phyloP scores from a whole-genome alignment of 2,113 vertebrate genomes.

The Cyanoliseus patagonus region DNA sequence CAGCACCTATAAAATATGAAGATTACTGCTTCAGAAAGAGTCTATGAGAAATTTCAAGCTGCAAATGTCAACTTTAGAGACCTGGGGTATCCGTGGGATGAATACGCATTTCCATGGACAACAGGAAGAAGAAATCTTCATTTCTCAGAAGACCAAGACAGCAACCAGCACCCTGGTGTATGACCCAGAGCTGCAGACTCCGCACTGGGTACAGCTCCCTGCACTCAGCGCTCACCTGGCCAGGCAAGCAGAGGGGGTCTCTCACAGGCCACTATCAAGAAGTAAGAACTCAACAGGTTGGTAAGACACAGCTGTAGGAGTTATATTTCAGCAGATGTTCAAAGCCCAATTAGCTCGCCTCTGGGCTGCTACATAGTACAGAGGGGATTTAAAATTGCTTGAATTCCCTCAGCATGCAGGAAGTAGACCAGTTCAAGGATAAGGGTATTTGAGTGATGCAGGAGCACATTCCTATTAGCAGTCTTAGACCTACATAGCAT shows the following conservation, averaged over 20 bases:
- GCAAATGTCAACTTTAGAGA: not conserved
- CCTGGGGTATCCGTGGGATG: not conserved
- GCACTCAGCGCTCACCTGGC: fast-evolving
- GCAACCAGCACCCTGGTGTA: fast-evolving
- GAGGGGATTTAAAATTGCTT: not conserved
- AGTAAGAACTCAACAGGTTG: not conserved
- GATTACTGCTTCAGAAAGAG: not conserved
- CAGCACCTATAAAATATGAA: not conserved
- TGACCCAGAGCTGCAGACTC: not conserved
- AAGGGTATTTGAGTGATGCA: not conserved
- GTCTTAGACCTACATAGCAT: not conserved
- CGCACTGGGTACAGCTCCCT: fast-evolving
- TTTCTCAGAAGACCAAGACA: not conserved
- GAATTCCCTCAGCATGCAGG: not conserved
- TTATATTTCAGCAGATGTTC: not conserved
- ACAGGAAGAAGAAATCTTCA: not conserved
- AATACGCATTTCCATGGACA: not conserved
- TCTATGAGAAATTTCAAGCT: not conserved
- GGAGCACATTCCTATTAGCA: not conserved
- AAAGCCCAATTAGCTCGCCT: not conserved
- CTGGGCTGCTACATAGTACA: not conserved
- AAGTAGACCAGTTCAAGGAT: not conserved
- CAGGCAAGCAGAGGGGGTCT: not conserved
- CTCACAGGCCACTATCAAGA: not conserved
- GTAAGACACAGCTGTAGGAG: not conserved